These are phyloP conservation scores for Drosophila paulistorum DNA, from an alignment of 1,140 invertebrate genomes.

Conservation along the genomic window DNA sequence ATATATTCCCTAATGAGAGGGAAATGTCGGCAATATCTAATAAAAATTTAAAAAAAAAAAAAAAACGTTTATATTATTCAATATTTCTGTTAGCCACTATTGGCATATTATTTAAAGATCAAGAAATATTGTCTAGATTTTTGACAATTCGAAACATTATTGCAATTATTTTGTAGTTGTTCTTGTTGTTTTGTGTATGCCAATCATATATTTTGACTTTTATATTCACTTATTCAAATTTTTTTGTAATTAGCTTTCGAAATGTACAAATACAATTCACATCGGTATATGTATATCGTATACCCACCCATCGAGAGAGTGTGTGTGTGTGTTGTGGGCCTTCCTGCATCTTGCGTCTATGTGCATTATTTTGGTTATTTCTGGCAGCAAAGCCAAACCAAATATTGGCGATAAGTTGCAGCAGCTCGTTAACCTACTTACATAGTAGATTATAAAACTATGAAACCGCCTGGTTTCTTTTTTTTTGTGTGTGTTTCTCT, in stretches of 20 bases:
- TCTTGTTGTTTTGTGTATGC: conserved; percentile 60
- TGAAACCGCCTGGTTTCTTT: conserved; percentile 29
- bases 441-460: conserved; percentile 49
- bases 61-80: conserved; percentile 39
- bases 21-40: background rate
- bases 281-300: background rate
- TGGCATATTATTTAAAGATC: conserved; percentile 57
- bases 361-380: conserved; percentile 50
- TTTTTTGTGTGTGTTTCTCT: background rate
- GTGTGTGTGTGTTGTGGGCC: conserved; percentile 22
- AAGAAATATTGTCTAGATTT: conserved; percentile 52
- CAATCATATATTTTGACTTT: conserved; percentile 76
- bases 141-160: conserved; percentile 63
- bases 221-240: conserved; percentile 77
- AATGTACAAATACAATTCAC: conserved; percentile 32
- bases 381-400: conserved; percentile 57
- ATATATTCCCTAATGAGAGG: background rate
- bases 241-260: conserved; percentile 66
- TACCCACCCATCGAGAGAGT: background rate
- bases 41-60: conserved; percentile 24
- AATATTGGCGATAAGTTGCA: conserved; percentile 68
- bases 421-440: conserved; percentile 60
- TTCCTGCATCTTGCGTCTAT: conserved; percentile 24
- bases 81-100: conserved; percentile 44
- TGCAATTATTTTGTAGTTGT: conserved; percentile 1